Evolutionary conservation across 1,140 invertebrate species (phyloP).

Genomic region (Cyclargus thomasi): DNA sequence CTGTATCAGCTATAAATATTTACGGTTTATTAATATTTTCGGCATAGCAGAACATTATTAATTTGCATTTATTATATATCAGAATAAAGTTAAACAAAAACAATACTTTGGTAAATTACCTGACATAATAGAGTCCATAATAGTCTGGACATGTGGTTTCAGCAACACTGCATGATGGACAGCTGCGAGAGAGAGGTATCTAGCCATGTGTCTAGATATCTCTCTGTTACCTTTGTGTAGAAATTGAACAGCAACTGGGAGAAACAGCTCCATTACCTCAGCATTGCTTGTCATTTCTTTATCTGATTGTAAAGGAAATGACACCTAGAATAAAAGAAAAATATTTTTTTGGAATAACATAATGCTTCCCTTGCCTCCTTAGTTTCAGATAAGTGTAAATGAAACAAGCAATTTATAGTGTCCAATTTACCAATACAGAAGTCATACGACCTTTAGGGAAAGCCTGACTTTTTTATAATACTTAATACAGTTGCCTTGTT

Average conservation of each 20-base stretch:
- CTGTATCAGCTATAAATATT: too few species aligned
- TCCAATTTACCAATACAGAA: too few species aligned
- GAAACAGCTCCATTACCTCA: conserved; percentile 90
- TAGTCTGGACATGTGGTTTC: conserved; percentile 89
- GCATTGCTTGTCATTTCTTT: conserved; percentile 91
- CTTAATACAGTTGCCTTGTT: too few species aligned
- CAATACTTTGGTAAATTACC: conserved; percentile 72
- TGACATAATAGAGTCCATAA: conserved; percentile 91
- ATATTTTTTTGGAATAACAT: background rate
- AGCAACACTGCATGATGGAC: conserved; percentile 91
- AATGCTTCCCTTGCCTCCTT: too few species aligned
- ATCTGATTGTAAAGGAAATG: conserved; percentile 62
- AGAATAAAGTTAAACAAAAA: too few species aligned
- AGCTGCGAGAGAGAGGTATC: conserved; percentile 93
- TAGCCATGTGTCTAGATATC: conserved; percentile 90
- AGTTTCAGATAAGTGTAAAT: too few species aligned
- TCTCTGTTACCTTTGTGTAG: conserved; percentile 92
- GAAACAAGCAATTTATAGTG: too few species aligned
- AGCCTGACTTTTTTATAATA: too few species aligned
- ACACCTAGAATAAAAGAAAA: conserved; percentile 38
- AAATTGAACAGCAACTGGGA: conserved; percentile 94
- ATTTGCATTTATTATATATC: too few species aligned
- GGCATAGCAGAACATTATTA: background rate
- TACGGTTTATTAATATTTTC: conserved; percentile 2
- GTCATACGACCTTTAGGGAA: too few species aligned